phyloP scores from a whole-genome alignment of 2,113 vertebrate species.

The Poeciliopsis turrubarensis region DNA sequence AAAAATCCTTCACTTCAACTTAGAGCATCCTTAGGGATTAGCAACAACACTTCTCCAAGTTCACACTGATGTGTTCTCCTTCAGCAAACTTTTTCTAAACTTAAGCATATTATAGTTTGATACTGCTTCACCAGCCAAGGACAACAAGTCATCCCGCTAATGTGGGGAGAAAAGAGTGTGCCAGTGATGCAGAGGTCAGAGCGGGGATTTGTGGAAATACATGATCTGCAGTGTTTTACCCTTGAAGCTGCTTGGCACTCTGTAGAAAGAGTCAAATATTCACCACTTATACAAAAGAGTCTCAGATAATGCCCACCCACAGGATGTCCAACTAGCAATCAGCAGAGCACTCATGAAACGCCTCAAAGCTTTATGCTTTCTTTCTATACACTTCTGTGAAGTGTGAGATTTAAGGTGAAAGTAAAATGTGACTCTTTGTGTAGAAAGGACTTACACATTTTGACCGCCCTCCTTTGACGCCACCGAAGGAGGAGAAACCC shows the following conservation, averaged over 20 bases:
- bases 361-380: conserved; percentile 13
- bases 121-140: conserved; percentile 58
- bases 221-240: conserved; percentile 50
- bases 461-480: conserved; percentile 51
- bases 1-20: conserved; percentile 4
- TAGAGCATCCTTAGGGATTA: conserved; percentile 26
- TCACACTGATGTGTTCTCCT: conserved; percentile 22
- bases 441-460: conserved; percentile 45
- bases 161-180: conserved; percentile 33
- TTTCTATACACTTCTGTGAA: not conserved
- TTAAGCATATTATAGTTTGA: conserved; percentile 37
- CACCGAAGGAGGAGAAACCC: conserved; percentile 32
- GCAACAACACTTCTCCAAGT: conserved; percentile 20
- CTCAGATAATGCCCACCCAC: conserved; percentile 37
- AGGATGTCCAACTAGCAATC: conserved; percentile 43
- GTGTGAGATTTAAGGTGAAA: conserved; percentile 14
- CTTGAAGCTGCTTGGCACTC: conserved; percentile 55
- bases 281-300: conserved; percentile 34
- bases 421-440: conserved; percentile 31
- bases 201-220: conserved; percentile 43
- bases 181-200: conserved; percentile 43
- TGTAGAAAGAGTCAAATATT: conserved; percentile 46
- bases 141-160: conserved; percentile 70
- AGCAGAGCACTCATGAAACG: conserved; percentile 13
- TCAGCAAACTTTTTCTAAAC: conserved; percentile 8